These are phyloP conservation scores for Corythornis madagascariensis DNA, from an alignment of 2,113 vertebrate species.

Conservation along the genomic window DNA sequence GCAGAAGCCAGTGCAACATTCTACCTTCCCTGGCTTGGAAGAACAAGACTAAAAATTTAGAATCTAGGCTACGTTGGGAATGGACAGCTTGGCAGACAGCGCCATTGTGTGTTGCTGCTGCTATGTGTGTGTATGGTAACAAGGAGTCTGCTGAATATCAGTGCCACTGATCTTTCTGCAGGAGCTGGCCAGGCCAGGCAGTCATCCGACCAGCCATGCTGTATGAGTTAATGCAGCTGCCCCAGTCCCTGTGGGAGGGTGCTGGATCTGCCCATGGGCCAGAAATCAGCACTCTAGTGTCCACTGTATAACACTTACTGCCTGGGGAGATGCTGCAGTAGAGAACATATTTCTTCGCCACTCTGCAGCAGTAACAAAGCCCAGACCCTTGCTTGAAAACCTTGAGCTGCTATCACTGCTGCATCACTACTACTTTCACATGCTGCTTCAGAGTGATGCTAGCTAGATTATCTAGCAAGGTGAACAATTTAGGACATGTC, in stretches of 20 bases:
- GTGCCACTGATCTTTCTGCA: background rate
- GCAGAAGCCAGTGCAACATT: fast-evolving
- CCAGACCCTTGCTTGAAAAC: background rate
- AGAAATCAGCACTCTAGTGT: background rate
- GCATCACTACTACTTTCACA: background rate
- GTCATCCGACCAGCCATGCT: background rate
- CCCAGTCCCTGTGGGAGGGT: fast-evolving
- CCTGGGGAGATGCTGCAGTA: background rate
- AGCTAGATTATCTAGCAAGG: too few species aligned
- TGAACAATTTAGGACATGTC: background rate
- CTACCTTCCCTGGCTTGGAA: background rate
- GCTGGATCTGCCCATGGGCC: background rate
- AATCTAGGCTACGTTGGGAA: fast-evolving
- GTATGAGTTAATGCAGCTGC: background rate
- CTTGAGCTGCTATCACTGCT: background rate
- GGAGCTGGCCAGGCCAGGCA: fast-evolving
- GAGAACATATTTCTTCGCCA: background rate
- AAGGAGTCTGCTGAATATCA: background rate
- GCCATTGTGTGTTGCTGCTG: background rate
- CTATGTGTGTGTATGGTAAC: fast-evolving
- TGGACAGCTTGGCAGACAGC: background rate
- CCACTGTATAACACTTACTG: fast-evolving
- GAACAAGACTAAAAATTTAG: background rate
- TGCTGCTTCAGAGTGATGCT: background rate
- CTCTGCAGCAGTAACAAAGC: background rate